phyloP scores from a whole-genome alignment of 2,888 invertebrate species.

The Troides helena region DNA sequence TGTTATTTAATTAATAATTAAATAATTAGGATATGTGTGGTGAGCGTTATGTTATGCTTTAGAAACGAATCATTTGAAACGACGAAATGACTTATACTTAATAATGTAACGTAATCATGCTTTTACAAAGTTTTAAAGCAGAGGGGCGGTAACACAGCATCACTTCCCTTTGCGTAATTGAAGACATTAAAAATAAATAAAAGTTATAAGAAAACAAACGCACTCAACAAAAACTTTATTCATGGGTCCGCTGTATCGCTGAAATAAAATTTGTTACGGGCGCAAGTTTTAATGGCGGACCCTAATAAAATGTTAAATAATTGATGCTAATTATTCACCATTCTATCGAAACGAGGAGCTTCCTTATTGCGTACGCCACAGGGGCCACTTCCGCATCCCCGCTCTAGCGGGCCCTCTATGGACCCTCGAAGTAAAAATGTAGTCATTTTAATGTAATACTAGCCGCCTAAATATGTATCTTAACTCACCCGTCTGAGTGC shows the following conservation, averaged over 20 bases:
- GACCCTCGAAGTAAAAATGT: slow-evolving; percentile 21
- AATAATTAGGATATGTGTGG: too few relatives aligned
- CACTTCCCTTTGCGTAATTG: neutral
- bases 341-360: slow-evolving; percentile 28
- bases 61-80: too few relatives aligned
- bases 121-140: too few relatives aligned
- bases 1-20: too few relatives aligned
- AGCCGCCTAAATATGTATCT: slow-evolving; percentile 17
- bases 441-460: slow-evolving; percentile 5
- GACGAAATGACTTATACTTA: too few relatives aligned
- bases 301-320: slow-evolving; percentile 31
- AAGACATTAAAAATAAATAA: neutral
- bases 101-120: too few relatives aligned
- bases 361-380: slow-evolving; percentile 26
- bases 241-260: slow-evolving; percentile 19
- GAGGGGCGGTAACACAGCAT: too few relatives aligned
- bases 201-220: slow-evolving; percentile 4
- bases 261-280: slow-evolving; percentile 27
- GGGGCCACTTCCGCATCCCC: slow-evolving; percentile 23
- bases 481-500: slow-evolving; percentile 12
- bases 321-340: slow-evolving; percentile 28
- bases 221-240: slow-evolving; percentile 16
- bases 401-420: slow-evolving; percentile 16
- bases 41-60: too few relatives aligned
- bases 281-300: slow-evolving; percentile 27